These are phyloP conservation scores for Synchiropus splendidus DNA, from an alignment of 2,113 vertebrate genomes.

Conservation along the genomic window DNA sequence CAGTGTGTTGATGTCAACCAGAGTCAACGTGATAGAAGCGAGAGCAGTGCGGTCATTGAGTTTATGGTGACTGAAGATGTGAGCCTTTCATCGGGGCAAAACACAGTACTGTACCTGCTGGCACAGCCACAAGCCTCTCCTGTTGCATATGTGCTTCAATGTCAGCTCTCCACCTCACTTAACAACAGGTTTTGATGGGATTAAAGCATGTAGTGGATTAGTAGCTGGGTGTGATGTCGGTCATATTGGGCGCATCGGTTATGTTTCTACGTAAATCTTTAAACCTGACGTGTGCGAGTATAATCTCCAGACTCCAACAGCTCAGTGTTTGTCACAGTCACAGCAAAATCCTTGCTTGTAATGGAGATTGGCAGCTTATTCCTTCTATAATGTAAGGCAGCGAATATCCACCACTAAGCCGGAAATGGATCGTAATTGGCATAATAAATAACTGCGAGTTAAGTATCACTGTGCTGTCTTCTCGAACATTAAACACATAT, in stretches of 20 bases:
- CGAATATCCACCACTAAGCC: constrained; percentile 24
- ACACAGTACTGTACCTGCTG: no score
- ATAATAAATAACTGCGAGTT: constrained; percentile 26
- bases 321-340: constrained; percentile 15
- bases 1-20: no score
- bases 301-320: constrained; percentile 35
- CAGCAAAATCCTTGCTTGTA: constrained; percentile 19
- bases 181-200: no score
- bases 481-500: constrained; percentile 13
- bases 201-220: not conserved
- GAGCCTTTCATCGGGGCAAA: no score
- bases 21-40: no score
- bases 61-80: no score
- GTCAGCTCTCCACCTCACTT: no score
- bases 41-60: no score
- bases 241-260: not conserved
- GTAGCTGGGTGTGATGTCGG: no score
- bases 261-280: constrained; percentile 4
- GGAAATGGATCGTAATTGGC: constrained; percentile 30
- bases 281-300: constrained; percentile 22
- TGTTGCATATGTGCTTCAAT: no score
- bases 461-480: constrained; percentile 9
- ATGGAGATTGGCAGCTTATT: constrained; percentile 40
- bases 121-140: no score
- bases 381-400: constrained; percentile 17